Conservation (phyloP, 2,888 invertebrate species). For the Ypsolopha sequella region DNA sequence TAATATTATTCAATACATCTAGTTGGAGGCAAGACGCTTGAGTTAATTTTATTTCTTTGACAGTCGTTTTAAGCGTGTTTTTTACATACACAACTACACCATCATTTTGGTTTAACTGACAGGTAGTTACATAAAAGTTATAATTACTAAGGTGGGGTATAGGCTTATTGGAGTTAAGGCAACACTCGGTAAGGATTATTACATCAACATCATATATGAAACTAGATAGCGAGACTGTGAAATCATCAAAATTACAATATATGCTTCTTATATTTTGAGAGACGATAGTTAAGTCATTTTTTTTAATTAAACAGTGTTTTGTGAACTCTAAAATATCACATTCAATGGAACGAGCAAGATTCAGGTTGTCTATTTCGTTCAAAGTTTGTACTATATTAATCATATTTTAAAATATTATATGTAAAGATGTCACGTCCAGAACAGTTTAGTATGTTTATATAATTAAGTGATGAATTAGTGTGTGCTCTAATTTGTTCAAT, state of each 20-base stretch:
- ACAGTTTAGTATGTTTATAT: too few species aligned
- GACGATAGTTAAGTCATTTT: neutral
- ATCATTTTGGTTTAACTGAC: neutral
- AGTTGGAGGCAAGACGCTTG: neutral
- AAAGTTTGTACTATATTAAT: neutral
- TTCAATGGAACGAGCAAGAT: constrained; percentile 1
- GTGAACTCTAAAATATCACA: constrained; percentile 4
- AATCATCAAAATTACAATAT: too few species aligned
- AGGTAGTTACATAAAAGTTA: neutral
- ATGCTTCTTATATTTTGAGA: constrained; percentile 13
- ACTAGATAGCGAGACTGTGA: constrained; percentile 6
- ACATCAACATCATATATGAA: constrained; percentile 9
- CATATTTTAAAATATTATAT: neutral
- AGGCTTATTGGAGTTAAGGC: constrained; percentile 4
- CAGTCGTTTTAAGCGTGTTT: neutral
- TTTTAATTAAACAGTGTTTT: neutral
- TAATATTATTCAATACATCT: too few species aligned
- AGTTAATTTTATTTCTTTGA: neutral
- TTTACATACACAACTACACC: too few species aligned
- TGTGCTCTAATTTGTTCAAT: neutral
- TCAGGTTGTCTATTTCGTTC: constrained; percentile 3
- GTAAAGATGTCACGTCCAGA: too few species aligned
- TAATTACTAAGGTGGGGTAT: neutral
- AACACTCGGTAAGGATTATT: constrained; percentile 11
- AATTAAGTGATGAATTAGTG: neutral